phyloP scores from a whole-genome alignment of 1,140 invertebrate species.

The Drosophila quadrilineata region DNA sequence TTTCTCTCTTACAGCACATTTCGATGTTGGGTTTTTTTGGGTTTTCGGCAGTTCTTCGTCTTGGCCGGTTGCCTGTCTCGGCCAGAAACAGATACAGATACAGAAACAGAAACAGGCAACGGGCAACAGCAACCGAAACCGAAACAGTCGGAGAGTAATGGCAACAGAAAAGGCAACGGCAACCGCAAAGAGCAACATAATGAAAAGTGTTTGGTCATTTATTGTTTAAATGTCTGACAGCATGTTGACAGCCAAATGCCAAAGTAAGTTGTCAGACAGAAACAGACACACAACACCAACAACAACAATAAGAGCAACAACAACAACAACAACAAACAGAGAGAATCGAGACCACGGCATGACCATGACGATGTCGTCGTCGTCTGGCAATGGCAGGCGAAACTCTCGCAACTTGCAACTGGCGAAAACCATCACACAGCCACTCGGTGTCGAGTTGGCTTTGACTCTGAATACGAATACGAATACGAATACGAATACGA shows the following conservation, averaged over 20 bases:
- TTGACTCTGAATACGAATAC: slow-evolving; percentile 3
- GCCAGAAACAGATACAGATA: slow-evolving; percentile 36
- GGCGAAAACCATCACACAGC: slow-evolving; percentile 4
- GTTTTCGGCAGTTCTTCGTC: slow-evolving; percentile 10
- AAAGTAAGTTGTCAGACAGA: slow-evolving; percentile 73
- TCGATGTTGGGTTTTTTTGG: background rate
- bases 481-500: too few species aligned
- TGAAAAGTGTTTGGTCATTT: slow-evolving; percentile 79
- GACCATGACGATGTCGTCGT: slow-evolving; percentile 29
- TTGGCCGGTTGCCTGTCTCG: slow-evolving; percentile 6
- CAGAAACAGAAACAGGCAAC: slow-evolving; percentile 55
- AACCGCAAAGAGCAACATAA: slow-evolving; percentile 77
- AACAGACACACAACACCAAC: slow-evolving; percentile 22
- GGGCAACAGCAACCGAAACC: slow-evolving; percentile 53
- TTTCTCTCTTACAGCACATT: slow-evolving; percentile 21
- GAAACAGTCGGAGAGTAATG: slow-evolving; percentile 51
- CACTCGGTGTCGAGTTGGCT: slow-evolving; percentile 1
- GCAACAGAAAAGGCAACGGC: slow-evolving; percentile 48
- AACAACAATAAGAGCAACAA: slow-evolving; percentile 5
- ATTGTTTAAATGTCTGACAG: slow-evolving; percentile 79
- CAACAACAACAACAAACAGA: too few species aligned
- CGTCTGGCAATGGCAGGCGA: slow-evolving; percentile 30
- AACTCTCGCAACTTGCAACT: slow-evolving; percentile 11
- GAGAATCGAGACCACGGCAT: slow-evolving; percentile 35
- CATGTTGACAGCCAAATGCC: slow-evolving; percentile 77